These are phyloP conservation scores for Schlechtendalia chinensis DNA, from an alignment of 1,140 invertebrate species.

Conservation along the genomic window DNA sequence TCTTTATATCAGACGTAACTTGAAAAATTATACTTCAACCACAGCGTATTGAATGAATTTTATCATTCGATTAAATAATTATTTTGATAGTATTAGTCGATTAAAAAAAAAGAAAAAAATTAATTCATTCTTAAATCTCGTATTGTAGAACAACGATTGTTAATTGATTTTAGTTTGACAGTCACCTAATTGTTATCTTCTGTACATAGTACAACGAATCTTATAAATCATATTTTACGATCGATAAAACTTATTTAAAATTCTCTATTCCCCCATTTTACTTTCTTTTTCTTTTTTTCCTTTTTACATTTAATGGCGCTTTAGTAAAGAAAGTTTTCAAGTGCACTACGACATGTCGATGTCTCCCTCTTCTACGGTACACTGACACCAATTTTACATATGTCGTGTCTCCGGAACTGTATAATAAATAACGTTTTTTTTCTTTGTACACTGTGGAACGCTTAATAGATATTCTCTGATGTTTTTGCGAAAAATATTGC, in stretches of 20 bases:
- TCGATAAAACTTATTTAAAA: conserved; percentile 19
- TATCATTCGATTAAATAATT: too few relatives aligned
- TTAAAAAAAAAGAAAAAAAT: too few relatives aligned
- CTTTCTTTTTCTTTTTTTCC: background rate
- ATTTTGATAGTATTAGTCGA: too few relatives aligned
- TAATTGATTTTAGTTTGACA: background rate
- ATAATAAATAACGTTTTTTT: conserved; percentile 3
- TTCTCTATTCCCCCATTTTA: conserved; percentile 4
- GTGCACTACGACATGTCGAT: conserved; percentile 7
- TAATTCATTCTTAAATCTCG: background rate
- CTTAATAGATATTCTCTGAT: conserved; percentile 5
- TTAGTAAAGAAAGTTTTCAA: conserved; percentile 25
- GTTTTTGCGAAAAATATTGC: background rate
- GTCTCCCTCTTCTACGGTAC: background rate
- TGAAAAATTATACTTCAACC: too few relatives aligned
- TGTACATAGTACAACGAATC: background rate
- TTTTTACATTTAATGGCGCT: conserved; percentile 10
- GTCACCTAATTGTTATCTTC: conserved; percentile 5
- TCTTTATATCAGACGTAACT: too few relatives aligned
- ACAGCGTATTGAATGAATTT: too few relatives aligned
- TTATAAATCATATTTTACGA: conserved; percentile 22
- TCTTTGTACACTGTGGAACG: background rate
- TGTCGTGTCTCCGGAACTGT: conserved; percentile 11
- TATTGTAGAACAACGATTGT: too few relatives aligned
- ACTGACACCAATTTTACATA: conserved; percentile 17